Evolutionary conservation across 2,888 invertebrate species (phyloP).

Genomic region (Clitarchus hookeri): DNA sequence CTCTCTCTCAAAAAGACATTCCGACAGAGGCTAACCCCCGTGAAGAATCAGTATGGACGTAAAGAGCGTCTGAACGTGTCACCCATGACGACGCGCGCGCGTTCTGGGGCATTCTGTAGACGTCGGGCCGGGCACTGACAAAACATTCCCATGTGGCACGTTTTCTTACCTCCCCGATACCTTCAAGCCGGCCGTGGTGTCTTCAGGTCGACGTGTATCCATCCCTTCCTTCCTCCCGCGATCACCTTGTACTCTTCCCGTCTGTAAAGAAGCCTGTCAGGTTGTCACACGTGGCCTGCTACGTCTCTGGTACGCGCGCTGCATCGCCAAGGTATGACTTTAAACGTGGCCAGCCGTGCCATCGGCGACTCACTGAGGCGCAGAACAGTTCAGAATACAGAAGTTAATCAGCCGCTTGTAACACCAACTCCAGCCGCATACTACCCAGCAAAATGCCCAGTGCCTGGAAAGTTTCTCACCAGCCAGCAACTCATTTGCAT

Average conservation of each 20-base stretch:
- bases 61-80: neutral
- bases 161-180: neutral
- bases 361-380: neutral
- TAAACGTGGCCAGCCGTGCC: neutral
- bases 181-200: neutral
- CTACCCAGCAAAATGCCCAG: too few relatives aligned
- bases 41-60: too few relatives aligned
- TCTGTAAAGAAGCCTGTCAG: neutral
- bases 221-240: neutral
- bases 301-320: neutral
- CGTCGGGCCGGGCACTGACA: neutral
- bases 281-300: neutral
- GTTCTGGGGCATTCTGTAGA: neutral
- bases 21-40: too few relatives aligned
- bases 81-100: neutral
- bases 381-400: too few relatives aligned
- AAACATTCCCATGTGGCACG: slow-evolving; percentile 7
- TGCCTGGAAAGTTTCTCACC: too few relatives aligned
- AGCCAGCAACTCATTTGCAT: too few relatives aligned
- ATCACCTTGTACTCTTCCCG: neutral
- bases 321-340: neutral
- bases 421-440: too few relatives aligned
- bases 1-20: too few relatives aligned
- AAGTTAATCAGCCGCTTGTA: too few relatives aligned
- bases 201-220: neutral